phyloP scores from a whole-genome alignment of 2,888 invertebrate species.

The Philopedon plagiatum region DNA sequence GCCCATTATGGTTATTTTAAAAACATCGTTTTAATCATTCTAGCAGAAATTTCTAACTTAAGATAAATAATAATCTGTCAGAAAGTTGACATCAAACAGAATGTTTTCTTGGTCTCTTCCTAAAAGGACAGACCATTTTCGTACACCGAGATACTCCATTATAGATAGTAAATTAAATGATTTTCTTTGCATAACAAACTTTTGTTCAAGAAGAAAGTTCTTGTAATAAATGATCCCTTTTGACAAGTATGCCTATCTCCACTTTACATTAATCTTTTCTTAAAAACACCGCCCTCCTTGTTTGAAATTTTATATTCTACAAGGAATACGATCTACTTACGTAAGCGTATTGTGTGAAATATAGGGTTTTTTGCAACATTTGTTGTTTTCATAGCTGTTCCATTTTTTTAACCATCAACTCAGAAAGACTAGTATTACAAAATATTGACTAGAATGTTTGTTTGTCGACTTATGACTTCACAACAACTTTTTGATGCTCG shows the following conservation, averaged over 20 bases:
- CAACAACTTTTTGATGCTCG: too few species aligned
- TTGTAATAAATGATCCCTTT: conserved; percentile 44
- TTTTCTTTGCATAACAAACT: conserved; percentile 44
- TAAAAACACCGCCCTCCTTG: conserved; percentile 25
- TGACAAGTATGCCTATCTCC: conserved; percentile 41
- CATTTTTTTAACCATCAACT: background rate
- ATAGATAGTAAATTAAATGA: conserved; percentile 46
- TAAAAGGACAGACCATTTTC: conserved; percentile 25
- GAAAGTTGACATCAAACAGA: conserved; percentile 11
- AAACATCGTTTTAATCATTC: too few species aligned
- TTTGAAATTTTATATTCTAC: conserved; percentile 27
- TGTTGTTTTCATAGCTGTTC: background rate
- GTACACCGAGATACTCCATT: conserved; percentile 33
- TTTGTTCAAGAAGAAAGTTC: conserved; percentile 39
- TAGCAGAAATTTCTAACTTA: background rate
- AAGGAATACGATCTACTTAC: conserved; percentile 1
- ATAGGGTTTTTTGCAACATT: background rate
- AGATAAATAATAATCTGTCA: background rate
- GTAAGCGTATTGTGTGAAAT: conserved; percentile 17
- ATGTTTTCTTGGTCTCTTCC: conserved; percentile 11
- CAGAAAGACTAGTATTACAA: too few species aligned
- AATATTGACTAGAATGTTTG: too few species aligned
- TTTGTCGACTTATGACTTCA: too few species aligned
- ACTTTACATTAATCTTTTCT: conserved; percentile 46
- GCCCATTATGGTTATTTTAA: too few species aligned